These are phyloP conservation scores for Crenuchus spilurus DNA, from an alignment of 2,797 vertebrate genomes.

Conservation along the genomic window DNA sequence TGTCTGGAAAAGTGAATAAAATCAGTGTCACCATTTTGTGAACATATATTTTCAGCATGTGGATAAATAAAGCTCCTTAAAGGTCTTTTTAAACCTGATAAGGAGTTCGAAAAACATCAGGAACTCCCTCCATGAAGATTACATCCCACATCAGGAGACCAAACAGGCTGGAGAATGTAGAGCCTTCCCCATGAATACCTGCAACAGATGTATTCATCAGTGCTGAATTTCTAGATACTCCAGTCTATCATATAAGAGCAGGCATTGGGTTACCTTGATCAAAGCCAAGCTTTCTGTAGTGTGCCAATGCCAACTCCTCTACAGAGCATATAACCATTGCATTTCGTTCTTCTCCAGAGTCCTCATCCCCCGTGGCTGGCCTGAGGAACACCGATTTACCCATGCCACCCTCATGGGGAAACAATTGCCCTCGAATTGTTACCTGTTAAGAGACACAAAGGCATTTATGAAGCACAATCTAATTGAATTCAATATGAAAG, in stretches of 20 bases:
- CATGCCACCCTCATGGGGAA: conserved; percentile 87
- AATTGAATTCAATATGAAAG: too few relatives aligned
- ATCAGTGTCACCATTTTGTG: neutral
- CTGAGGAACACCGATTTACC: conserved; percentile 91
- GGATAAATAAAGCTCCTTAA: too few relatives aligned
- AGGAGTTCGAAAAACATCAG: conserved; percentile 89
- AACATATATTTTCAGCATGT: neutral
- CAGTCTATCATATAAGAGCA: too few relatives aligned
- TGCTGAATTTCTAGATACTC: too few relatives aligned
- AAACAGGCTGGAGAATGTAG: conserved; percentile 89
- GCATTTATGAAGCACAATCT: too few relatives aligned
- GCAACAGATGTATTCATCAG: conserved; percentile 2
- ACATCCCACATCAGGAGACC: conserved; percentile 93
- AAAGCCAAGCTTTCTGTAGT: conserved; percentile 87
- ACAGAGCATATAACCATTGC: conserved; percentile 90
- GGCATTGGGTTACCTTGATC: too few relatives aligned
- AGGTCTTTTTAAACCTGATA: conserved; percentile 90
- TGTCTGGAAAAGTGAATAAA: conserved; percentile 68
- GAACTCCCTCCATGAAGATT: conserved; percentile 88
- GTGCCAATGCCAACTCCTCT: conserved; percentile 87
- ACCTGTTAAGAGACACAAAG: conserved; percentile 75
- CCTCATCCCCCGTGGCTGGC: conserved; percentile 65
- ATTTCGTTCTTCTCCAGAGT: conserved; percentile 45
- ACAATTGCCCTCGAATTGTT: conserved; percentile 91
- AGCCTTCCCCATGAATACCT: conserved; percentile 97